Evolutionary conservation across 2,797 vertebrate species (phyloP), one percentile per base, ranked within the genome.

Genomic region (Myotis pilosus): DNA sequence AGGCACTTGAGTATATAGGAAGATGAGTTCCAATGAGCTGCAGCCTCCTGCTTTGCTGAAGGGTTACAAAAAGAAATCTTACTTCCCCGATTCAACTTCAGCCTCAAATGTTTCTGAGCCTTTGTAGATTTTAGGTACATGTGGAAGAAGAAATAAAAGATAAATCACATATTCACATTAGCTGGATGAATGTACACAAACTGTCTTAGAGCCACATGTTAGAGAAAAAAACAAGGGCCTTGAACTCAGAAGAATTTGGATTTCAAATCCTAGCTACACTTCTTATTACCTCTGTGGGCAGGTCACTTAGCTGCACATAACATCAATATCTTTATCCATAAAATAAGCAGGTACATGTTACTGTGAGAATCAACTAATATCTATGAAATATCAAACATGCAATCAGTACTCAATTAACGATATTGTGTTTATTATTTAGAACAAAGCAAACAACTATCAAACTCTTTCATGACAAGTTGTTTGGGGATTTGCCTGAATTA

Each of bases 11-110:
- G 91, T 94, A 84, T 97, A 93, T 93, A 98, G 95, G 91, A 98
- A 95, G 94, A 98, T 96, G 97, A 98, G 95, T 97, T 98, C 94
- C 94, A 96, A 93, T 94, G 95, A 98, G 95, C 94, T 94, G 79
- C 94, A 93, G 96, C 96, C 89, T 97, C 97, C 97, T 97, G 95
- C 94, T 91, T 96, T 96, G 94, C 92, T 93, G 62, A 95, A 87
- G 36, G 75, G 81, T 80, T n/a, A 41, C 25, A 94, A 96, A 97
- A 92, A 76, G 51, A 79, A 92, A 82, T 10, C 62, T 78, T 81
- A 68, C 84, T 96, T 92, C 38, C 49, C 74, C 76, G 15, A 74
- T 38, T 16, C 80, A 64, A 91, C 96, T 94, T 96, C 20, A 16
- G 44, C 53, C 74, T 91, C 41, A 64, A 76, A 75, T 47, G 86